phyloP scores from a whole-genome alignment of 2,888 invertebrate genomes.

The Drosophila macrothrix region DNA sequence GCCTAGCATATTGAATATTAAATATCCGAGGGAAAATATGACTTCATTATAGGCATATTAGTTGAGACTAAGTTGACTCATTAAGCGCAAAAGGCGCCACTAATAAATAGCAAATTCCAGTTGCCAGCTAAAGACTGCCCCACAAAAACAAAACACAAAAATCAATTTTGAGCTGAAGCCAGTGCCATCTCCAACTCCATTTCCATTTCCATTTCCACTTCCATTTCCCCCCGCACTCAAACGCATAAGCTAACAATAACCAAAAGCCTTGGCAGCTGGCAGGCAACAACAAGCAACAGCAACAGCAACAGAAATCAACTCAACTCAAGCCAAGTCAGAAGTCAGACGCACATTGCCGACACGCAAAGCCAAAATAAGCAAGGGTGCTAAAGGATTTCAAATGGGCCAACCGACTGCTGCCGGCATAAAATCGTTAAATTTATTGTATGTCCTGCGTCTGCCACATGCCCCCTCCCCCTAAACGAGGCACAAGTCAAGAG shows the following conservation, averaged over 20 bases:
- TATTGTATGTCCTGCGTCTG: constrained; percentile 48
- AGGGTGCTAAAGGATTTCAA: constrained; percentile 69
- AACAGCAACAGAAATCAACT: constrained; percentile 9
- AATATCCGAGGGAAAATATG: constrained; percentile 7
- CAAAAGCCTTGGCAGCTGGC: constrained; percentile 58
- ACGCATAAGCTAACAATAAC: constrained; percentile 47
- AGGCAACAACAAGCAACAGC: constrained; percentile 7
- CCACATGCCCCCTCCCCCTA: neutral
- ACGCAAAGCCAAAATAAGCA: constrained; percentile 54
- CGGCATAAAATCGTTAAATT: constrained; percentile 76
- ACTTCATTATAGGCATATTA: constrained; percentile 49
- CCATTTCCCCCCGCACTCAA: constrained; percentile 3
- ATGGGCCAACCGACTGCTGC: constrained; percentile 52
- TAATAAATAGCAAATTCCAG: constrained; percentile 47
- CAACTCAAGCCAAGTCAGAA: constrained; percentile 15
- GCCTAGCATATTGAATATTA: neutral
- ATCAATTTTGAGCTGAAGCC: constrained; percentile 56
- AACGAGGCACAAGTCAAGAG: constrained; percentile 29
- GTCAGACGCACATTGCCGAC: constrained; percentile 53
- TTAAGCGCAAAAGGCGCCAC: constrained; percentile 26
- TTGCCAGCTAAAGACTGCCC: constrained; percentile 28
- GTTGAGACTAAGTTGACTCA: constrained; percentile 33
- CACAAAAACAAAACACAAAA: constrained; percentile 41
- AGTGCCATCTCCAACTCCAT: constrained; percentile 16
- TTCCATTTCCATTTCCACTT: constrained; percentile 15